Conservation (phyloP, 2,888 invertebrate genomes). For the Athetis lepigone region DNA sequence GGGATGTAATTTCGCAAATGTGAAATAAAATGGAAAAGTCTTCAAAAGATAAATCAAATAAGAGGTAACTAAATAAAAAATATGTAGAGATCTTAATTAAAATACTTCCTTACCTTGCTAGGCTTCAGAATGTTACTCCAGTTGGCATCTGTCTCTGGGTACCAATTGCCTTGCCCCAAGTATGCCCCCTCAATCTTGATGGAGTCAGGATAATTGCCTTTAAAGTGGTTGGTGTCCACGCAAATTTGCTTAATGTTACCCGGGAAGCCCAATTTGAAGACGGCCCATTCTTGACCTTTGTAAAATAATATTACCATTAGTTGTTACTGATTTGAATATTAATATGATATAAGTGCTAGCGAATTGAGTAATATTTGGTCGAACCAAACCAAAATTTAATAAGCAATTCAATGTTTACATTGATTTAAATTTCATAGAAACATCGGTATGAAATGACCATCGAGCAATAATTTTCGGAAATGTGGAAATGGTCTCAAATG, state of each 20-base stretch:
- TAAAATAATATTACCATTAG: slow-evolving; percentile 48
- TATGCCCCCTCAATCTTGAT: slow-evolving; percentile 89
- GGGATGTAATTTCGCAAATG: not conserved
- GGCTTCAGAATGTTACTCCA: slow-evolving; percentile 88
- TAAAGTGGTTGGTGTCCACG: slow-evolving; percentile 92
- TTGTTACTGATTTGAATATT: not conserved
- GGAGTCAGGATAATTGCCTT: slow-evolving; percentile 92
- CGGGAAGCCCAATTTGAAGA: slow-evolving; percentile 90
- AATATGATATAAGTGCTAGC: not conserved
- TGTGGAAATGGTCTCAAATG: not conserved
- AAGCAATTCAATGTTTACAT: not conserved
- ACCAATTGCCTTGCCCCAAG: slow-evolving; percentile 75
- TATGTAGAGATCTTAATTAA: not conserved
- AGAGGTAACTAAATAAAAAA: not conserved
- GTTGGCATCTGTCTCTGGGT: slow-evolving; percentile 63
- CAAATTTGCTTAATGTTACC: slow-evolving; percentile 88
- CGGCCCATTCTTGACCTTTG: slow-evolving; percentile 91
- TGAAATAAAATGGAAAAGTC: not conserved
- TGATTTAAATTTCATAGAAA: not conserved
- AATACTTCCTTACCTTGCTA: slow-evolving; percentile 85
- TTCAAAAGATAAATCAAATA: not conserved
- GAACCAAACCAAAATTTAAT: too few species aligned
- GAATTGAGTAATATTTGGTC: not conserved
- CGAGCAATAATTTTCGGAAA: not conserved
- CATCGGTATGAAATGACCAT: not conserved